Conservation (phyloP, 2,797 vertebrate genomes). For the Petrocephalus sullivani region DNA sequence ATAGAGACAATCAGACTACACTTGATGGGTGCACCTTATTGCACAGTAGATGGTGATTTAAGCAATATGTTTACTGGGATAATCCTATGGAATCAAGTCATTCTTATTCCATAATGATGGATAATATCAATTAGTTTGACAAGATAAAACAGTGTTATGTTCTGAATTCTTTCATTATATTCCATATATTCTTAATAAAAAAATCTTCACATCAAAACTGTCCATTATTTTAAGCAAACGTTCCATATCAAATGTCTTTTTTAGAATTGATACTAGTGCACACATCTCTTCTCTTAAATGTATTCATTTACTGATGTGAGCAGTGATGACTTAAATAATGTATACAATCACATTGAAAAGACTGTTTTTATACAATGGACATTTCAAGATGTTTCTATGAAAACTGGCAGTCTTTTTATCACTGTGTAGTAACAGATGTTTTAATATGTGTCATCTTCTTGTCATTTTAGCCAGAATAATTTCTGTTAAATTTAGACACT, state of each 20-base stretch:
- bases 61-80: neutral
- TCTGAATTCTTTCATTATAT: neutral
- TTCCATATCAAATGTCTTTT: neutral
- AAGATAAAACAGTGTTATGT: neutral
- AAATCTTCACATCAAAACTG: neutral
- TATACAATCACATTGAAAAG: neutral
- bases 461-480: neutral
- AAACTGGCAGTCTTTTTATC: neutral
- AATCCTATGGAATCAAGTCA: neutral
- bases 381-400: neutral
- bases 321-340: neutral
- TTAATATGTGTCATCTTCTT: neutral
- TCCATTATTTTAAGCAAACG: neutral
- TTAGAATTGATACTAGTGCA: neutral
- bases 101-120: neutral
- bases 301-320: neutral
- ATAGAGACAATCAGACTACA: neutral
- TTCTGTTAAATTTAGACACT: slow-evolving; percentile 17
- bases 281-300: neutral
- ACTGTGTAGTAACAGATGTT: neutral
- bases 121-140: neutral
- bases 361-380: neutral
- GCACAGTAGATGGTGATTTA: neutral
- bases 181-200: neutral
- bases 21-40: neutral